Evolutionary conservation across 2,888 invertebrate species (phyloP).

Genomic region (Endotricha flammealis): DNA sequence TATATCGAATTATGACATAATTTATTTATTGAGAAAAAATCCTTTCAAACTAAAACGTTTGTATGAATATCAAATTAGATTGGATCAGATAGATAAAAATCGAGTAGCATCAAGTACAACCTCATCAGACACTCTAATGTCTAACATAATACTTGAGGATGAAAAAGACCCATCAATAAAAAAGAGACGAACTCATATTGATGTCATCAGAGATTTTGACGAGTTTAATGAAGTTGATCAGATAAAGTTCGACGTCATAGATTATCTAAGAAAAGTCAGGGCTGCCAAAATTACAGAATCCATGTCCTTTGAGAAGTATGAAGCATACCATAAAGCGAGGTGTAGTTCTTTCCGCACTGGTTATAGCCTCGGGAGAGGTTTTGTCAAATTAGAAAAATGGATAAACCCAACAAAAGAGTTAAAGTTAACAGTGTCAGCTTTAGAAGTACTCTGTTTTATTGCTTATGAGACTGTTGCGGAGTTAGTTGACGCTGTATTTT

Average conservation of each 20-base stretch:
- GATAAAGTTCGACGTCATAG: slow-evolving; percentile 74
- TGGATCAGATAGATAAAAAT: slow-evolving; percentile 66
- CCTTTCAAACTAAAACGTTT: slow-evolving; percentile 86
- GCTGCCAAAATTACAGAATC: slow-evolving; percentile 77
- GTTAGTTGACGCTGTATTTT: slow-evolving; percentile 89
- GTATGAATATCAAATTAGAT: slow-evolving; percentile 83
- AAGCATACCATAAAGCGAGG: slow-evolving; percentile 88
- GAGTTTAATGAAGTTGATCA: slow-evolving; percentile 76
- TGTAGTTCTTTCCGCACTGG: slow-evolving; percentile 82
- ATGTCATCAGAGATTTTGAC: slow-evolving; percentile 74
- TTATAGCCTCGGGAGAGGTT: slow-evolving; percentile 71
- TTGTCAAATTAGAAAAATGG: slow-evolving; percentile 80
- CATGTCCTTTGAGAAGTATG: slow-evolving; percentile 80
- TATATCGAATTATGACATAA: slow-evolving; percentile 80
- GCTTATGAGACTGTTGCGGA: slow-evolving; percentile 95
- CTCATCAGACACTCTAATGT: slow-evolving; percentile 37
- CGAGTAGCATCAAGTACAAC: slow-evolving; percentile 34
- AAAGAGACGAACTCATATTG: slow-evolving; percentile 62
- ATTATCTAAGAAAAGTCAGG: slow-evolving; percentile 78
- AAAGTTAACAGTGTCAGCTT: slow-evolving; percentile 79
- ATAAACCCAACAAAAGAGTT: slow-evolving; percentile 81
- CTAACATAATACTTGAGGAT: slow-evolving; percentile 62
- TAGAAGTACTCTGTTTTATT: slow-evolving; percentile 89
- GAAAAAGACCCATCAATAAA: slow-evolving; percentile 71
- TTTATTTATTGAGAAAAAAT: slow-evolving; percentile 90